These are phyloP conservation scores for Melanogrammus aeglefinus DNA, from an alignment of 2,797 vertebrate genomes.

Conservation along the genomic window DNA sequence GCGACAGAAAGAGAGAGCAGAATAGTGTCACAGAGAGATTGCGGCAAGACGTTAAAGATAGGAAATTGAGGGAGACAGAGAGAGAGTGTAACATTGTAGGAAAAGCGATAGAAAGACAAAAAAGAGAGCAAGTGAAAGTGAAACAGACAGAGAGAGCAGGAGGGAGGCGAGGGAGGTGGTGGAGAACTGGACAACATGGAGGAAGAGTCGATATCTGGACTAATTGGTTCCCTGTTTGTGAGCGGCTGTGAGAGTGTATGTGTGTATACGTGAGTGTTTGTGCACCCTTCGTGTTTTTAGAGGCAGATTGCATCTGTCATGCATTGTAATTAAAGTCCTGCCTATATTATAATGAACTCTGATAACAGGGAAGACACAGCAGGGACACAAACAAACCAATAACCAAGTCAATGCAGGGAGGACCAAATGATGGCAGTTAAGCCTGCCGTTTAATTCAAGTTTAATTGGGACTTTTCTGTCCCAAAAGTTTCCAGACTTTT, in stretches of 20 bases:
- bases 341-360: background rate
- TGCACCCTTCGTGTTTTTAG: background rate
- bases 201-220: background rate
- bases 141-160: background rate
- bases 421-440: background rate
- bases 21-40: too few relatives aligned
- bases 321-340: background rate
- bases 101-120: too few relatives aligned
- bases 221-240: slow-evolving; percentile 3
- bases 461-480: background rate
- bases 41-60: too few relatives aligned
- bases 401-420: background rate
- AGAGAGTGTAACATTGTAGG: too few relatives aligned
- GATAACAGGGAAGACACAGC: background rate
- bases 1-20: background rate
- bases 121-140: background rate
- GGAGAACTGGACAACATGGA: background rate
- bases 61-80: too few relatives aligned
- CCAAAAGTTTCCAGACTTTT: background rate
- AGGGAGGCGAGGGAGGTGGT: background rate
- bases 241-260: background rate
- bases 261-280: background rate
- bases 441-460: background rate
- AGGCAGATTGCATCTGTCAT: background rate
- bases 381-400: background rate